These are phyloP conservation scores for Caiman crocodilus DNA, from an alignment of 2,797 vertebrate species.

Conservation along the genomic window DNA sequence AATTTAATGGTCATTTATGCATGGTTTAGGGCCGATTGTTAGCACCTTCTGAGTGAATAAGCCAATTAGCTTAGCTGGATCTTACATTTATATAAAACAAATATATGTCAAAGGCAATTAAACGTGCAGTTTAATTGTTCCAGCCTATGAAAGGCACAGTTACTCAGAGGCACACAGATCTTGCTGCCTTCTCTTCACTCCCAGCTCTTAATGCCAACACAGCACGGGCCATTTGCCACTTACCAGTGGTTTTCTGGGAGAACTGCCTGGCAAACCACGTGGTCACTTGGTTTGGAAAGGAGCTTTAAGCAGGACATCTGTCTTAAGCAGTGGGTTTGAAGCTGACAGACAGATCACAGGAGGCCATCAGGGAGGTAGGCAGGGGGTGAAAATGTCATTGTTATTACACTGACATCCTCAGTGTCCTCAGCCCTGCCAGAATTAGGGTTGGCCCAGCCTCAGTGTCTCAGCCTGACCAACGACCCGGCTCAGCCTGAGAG, in stretches of 20 bases:
- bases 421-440: too few relatives aligned
- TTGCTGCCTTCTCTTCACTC: background rate
- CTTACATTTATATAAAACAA: conserved; percentile 67
- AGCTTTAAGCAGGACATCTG: too few relatives aligned
- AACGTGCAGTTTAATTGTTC: conserved; percentile 45
- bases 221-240: background rate
- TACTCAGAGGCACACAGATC: conserved; percentile 24
- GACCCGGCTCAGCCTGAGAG: too few relatives aligned
- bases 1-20: conserved; percentile 56
- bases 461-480: too few relatives aligned
- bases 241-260: background rate
- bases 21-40: conserved; percentile 56
- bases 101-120: conserved; percentile 63
- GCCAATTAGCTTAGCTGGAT: conserved; percentile 50
- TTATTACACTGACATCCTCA: too few relatives aligned
- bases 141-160: conserved; percentile 21
- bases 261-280: background rate
- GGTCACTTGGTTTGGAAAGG: background rate
- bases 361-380: background rate
- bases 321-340: too few relatives aligned
- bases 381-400: background rate
- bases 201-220: background rate
- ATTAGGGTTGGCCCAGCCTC: too few relatives aligned
- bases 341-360: conserved; percentile 22
- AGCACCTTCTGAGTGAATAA: conserved; percentile 4